These are phyloP conservation scores for Cheilosia vulpina DNA, from an alignment of 2,888 invertebrate species.

Conservation along the genomic window DNA sequence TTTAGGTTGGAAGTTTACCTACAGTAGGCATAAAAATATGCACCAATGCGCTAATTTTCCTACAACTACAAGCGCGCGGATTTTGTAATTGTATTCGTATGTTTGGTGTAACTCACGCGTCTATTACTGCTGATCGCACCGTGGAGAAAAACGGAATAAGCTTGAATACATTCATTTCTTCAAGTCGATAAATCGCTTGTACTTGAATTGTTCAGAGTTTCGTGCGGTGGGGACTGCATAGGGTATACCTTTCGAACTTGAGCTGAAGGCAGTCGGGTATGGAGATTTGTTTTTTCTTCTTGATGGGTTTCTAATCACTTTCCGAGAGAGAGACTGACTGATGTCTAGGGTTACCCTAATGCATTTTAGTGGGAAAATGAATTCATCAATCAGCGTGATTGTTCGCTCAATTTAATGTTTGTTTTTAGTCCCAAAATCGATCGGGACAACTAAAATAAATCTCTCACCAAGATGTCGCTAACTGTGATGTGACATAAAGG, in stretches of 20 bases:
- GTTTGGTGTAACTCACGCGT: conserved; percentile 45
- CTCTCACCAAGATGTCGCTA: too few relatives aligned
- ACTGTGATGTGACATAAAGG: too few relatives aligned
- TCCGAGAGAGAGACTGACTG: not conserved
- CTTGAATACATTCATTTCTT: conserved; percentile 36
- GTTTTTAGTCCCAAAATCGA: too few relatives aligned
- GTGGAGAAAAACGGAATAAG: conserved; percentile 19
- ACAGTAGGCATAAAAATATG: conserved; percentile 60
- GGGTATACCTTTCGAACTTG: conserved; percentile 55
- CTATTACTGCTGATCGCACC: conserved; percentile 32
- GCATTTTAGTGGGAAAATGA: conserved; percentile 5
- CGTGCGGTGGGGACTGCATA: conserved; percentile 6
- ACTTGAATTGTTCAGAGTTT: conserved; percentile 46
- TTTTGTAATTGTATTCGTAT: conserved; percentile 15
- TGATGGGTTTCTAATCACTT: not conserved
- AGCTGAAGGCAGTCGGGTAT: conserved; percentile 62
- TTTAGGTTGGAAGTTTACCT: conserved; percentile 40
- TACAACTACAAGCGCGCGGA: conserved; percentile 30
- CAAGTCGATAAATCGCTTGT: conserved; percentile 48
- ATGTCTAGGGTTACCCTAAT: not conserved
- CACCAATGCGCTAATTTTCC: conserved; percentile 65
- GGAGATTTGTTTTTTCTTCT: conserved; percentile 3
- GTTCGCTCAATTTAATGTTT: too few relatives aligned
- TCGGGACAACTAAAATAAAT: too few relatives aligned
- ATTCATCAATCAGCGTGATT: not conserved